Percentiles rank a stretch among this genome's conserved stretches.
These are phyloP conservation scores for Eupithecia subumbrata DNA, from an alignment of 2,888 invertebrate genomes.

Conservation along the genomic window DNA sequence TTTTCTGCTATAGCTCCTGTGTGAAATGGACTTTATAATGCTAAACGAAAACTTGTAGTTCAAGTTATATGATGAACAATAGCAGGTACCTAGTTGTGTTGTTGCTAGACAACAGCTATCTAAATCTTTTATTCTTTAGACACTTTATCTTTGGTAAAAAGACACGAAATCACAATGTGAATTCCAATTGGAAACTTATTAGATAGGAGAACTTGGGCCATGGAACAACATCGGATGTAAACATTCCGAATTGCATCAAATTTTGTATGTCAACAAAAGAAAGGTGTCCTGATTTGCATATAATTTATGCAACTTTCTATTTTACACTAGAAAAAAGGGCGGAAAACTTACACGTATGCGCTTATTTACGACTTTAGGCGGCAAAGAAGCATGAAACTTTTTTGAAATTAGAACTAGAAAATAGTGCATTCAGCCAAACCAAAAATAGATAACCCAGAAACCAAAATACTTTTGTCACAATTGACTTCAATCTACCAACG, in stretches of 20 bases:
- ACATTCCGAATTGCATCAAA: conserved; percentile 56
- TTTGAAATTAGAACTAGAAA: conserved; percentile 51
- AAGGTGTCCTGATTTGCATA: conserved; percentile 54
- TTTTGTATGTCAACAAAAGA: conserved; percentile 64
- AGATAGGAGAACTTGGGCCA: not conserved
- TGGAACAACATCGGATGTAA: conserved; percentile 33
- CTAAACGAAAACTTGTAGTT: not conserved
- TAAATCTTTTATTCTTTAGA: not conserved
- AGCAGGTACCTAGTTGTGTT: not conserved
- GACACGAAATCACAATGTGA: not conserved
- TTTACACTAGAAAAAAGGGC: conserved; percentile 33
- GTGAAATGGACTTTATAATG: not conserved
- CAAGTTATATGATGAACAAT: not conserved
- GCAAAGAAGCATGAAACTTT: conserved; percentile 35
- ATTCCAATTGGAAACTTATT: not conserved
- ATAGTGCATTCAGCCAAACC: conserved; percentile 58
- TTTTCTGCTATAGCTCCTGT: not conserved
- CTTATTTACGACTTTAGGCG: conserved; percentile 41
- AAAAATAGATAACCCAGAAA: conserved; percentile 74
- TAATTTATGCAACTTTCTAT: conserved; percentile 60
- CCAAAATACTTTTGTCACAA: conserved; percentile 59
- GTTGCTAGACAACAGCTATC: conserved; percentile 22
- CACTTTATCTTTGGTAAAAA: not conserved
- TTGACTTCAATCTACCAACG: conserved; percentile 47
- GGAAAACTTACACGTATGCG: conserved; percentile 41